Conservation (phyloP, 2,113 vertebrate species). For the Cervus canadensis region DNA sequence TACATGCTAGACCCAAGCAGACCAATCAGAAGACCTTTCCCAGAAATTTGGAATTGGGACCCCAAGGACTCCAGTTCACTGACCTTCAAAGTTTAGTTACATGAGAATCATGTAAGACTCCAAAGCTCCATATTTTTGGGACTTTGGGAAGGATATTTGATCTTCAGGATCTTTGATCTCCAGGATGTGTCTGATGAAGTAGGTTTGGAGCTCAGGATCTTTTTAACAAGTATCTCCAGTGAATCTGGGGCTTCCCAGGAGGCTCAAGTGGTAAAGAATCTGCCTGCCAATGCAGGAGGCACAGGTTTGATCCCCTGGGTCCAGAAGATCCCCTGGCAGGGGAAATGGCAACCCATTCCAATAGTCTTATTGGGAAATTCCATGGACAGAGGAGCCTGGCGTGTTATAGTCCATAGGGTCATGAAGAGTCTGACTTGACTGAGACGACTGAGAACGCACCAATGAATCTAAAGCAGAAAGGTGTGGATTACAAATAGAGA, state of each 20-base stretch:
- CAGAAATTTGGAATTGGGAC: not conserved
- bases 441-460: not conserved
- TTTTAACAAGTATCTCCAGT: not conserved
- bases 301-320: not conserved
- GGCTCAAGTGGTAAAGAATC: not conserved
- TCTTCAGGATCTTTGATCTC: not conserved
- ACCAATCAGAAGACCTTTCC: not conserved
- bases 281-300: not conserved
- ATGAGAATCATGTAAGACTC: not conserved
- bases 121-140: not conserved
- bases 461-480: not conserved
- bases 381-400: not conserved
- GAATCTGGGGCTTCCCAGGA: not conserved
- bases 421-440: not conserved
- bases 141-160: not conserved
- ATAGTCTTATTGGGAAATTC: not conserved
- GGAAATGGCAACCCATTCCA: not conserved
- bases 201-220: not conserved
- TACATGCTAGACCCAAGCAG: not conserved
- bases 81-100: not conserved
- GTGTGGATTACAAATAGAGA: not conserved
- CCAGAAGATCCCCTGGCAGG: not conserved
- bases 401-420: not conserved
- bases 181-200: not conserved
- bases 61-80: not conserved